A percentile compares a stretch with the other conserved stretches of the same genome.
Evolutionary conservation across 2,888 invertebrate genomes (phyloP).

Genomic region (Fabriciana adippe): DNA sequence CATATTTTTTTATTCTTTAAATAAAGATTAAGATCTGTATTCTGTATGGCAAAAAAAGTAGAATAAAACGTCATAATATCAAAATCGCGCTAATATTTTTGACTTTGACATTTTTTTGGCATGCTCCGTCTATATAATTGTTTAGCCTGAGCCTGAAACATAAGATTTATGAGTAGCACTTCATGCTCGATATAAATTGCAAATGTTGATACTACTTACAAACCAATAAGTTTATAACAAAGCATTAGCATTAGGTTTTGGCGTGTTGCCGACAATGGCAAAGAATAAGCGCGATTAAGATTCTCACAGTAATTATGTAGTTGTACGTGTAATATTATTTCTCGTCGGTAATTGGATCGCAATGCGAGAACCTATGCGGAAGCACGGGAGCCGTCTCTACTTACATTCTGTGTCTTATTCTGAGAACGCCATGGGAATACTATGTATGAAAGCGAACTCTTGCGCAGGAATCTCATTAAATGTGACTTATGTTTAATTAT

Average conservation of each 20-base stretch:
- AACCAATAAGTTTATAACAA: constrained; percentile 38
- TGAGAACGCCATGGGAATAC: constrained; percentile 76
- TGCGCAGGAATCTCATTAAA: constrained; percentile 34
- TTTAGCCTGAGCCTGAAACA: neutral
- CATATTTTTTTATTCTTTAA: no score
- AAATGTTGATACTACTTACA: constrained; percentile 18
- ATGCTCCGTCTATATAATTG: no score
- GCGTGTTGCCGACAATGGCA: constrained; percentile 53
- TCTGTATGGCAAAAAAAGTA: no score
- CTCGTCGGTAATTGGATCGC: constrained; percentile 75
- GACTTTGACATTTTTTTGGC: no score
- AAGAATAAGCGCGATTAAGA: constrained; percentile 60
- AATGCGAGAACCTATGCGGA: constrained; percentile 78
- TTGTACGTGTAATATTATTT: constrained; percentile 69
- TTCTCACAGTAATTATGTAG: constrained; percentile 74
- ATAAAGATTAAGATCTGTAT: no score
- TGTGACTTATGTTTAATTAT: constrained; percentile 31
- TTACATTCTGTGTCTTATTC: constrained; percentile 79
- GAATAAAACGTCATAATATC: no score
- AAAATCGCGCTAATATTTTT: no score
- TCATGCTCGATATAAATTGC: constrained; percentile 19
- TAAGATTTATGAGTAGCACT: constrained; percentile 31
- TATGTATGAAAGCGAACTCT: constrained; percentile 46
- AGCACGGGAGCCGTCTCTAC: constrained; percentile 71
- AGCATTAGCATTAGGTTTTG: constrained; percentile 41